Evolutionary conservation across 1,140 invertebrate genomes (phyloP).

Genomic region (Orius insidiosus): DNA sequence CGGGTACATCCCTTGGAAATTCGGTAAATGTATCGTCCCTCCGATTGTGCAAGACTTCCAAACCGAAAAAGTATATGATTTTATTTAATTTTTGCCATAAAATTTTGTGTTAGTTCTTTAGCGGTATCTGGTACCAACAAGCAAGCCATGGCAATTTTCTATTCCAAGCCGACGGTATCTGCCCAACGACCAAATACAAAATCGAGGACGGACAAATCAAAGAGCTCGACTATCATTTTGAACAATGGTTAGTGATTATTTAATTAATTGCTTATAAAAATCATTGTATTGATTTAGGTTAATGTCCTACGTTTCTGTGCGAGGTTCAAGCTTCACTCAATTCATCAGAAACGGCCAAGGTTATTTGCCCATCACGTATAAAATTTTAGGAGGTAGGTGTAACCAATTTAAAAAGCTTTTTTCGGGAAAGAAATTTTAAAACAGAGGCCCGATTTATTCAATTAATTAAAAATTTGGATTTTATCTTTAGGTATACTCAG

Average conservation of each 20-base stretch:
- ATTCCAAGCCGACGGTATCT: background rate
- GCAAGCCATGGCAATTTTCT: background rate
- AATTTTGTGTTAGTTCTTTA: background rate
- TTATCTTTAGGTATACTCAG: background rate
- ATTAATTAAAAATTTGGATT: background rate
- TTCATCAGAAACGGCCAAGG: no score
- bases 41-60: background rate
- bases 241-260: no score
- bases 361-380: no score
- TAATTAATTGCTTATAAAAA: no score
- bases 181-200: slow-evolving; percentile 1
- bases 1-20: background rate
- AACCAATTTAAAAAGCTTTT: no score
- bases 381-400: no score
- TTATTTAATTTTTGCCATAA: background rate
- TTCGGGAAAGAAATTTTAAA: no score
- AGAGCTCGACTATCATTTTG: background rate
- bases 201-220: background rate
- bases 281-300: no score
- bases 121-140: background rate
- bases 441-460: no score
- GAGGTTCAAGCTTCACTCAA: no score
- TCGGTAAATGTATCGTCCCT: background rate
- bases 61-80: background rate
- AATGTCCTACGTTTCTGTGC: no score